Evolutionary conservation across 2,888 invertebrate species (phyloP).

Genomic region (Cephus pulcher): DNA sequence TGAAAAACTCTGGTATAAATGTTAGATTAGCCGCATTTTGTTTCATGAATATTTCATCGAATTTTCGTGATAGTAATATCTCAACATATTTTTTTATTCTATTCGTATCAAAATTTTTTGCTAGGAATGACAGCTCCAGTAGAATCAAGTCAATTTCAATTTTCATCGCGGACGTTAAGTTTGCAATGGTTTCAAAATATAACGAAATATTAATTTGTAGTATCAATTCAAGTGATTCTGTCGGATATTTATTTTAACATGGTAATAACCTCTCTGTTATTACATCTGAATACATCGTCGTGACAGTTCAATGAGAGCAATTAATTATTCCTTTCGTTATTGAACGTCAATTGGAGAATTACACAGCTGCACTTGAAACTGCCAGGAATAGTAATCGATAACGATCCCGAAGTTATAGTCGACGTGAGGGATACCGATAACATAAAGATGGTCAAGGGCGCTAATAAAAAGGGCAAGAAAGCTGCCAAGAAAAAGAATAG

Average conservation of each 20-base stretch:
- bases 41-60: not conserved
- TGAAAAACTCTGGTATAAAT: not conserved
- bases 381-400: constrained; percentile 21
- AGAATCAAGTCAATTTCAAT: not conserved
- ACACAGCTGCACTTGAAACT: constrained; percentile 15
- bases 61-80: not conserved
- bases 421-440: constrained; percentile 11
- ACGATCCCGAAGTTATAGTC: constrained; percentile 11
- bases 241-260: constrained; percentile 1
- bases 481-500: not conserved
- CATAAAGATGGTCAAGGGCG: constrained; percentile 2
- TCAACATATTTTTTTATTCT: not conserved
- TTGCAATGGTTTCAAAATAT: not conserved
- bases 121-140: not conserved
- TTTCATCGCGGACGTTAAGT: not conserved
- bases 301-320: constrained; percentile 4
- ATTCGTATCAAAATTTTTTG: not conserved
- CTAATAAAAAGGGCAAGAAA: constrained; percentile 14
- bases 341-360: constrained; percentile 7
- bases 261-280: constrained; percentile 5
- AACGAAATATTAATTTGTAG: not conserved
- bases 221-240: not conserved
- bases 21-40: not conserved
- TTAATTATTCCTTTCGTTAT: constrained; percentile 1
- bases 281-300: constrained; percentile 11